Base-by-base conservation (phyloP, 1,140 invertebrate species). In the Caenorhabditis tropicalis region DNA sequence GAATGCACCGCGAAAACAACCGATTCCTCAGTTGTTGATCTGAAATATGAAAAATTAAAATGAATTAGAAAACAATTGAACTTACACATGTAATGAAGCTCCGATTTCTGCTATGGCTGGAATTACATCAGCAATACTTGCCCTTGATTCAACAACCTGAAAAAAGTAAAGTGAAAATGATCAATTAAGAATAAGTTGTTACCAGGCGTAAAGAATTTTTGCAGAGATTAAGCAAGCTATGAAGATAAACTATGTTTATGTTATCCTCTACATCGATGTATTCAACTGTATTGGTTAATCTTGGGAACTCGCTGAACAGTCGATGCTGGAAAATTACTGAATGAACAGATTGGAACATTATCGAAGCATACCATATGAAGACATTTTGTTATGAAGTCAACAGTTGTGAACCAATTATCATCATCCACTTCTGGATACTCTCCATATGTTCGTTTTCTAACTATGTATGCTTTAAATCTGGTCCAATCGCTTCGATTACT, bases 351-450 rank as follows among this genome's bases (percentile, higher is more conserved):
- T 7, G 4, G 10, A 19, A 9, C 3, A 12, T 65, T 65, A n/a
- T 36, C 9, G 24, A 33, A 9, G 36, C 4, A 36, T 65, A 65
- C 58, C 58, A 74, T 74, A 15, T 74, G 65, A n/a, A 74, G 36
- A 10, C 65, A 74, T 10, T 74, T 74, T 43, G 65, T 74, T 3
- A 74, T 24, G n/a, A 74, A 74, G 27, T 74, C 65, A 0, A 74
- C 12, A 1, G 65, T 74, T 9, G 33, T 74, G 4, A 10, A 12
- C 65, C 65, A 74, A 15, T 74, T 33, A 43, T 36, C 65, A 24
- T 21, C 43, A 31, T 74, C 65, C 4, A 74, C n/a, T 74, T 74
- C 65, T 21, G 65, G 65, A 46, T 74, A 74, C 12, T 74, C 65
- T 74, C 65, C 65, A 12, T 74, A 46, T 4, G 36, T 46, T 15